A percentile compares a stretch with the other conserved stretches of the same genome.
Evolutionary conservation across 1,140 invertebrate genomes (phyloP).

Genomic region (Zaprionus africanus): DNA sequence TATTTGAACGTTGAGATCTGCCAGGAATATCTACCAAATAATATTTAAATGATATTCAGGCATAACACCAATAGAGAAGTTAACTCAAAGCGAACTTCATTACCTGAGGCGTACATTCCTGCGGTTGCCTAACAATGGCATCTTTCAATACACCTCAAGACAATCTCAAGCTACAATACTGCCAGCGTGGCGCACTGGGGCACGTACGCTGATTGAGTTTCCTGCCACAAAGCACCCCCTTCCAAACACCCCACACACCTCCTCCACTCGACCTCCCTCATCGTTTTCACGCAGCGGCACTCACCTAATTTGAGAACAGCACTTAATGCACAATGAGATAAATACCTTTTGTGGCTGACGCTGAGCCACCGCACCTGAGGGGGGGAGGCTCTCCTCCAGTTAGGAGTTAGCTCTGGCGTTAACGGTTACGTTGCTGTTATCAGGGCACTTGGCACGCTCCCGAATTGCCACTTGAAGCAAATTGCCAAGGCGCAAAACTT

Average conservation of each 20-base stretch:
- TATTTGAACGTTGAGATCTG: too few species aligned
- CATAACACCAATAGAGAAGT: background rate
- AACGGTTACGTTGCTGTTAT: conserved; percentile 62
- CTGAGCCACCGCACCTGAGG: conserved; percentile 18
- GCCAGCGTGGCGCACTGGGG: background rate
- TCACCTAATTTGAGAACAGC: conserved; percentile 69
- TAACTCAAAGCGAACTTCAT: background rate
- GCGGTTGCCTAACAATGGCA: background rate
- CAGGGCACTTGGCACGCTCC: conserved; percentile 77
- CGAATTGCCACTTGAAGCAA: conserved; percentile 77
- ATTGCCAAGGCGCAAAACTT: conserved; percentile 68
- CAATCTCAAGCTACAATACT: conserved; percentile 5
- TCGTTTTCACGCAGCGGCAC: conserved; percentile 57
- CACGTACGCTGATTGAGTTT: conserved; percentile 48
- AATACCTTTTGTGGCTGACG: conserved; percentile 71
- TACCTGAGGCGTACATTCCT: background rate
- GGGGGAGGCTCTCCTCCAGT: conserved; percentile 3
- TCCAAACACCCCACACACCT: background rate
- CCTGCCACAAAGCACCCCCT: background rate
- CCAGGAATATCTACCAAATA: too few species aligned
- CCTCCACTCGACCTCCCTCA: background rate
- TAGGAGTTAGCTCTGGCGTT: conserved; percentile 20
- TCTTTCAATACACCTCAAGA: conserved; percentile 22
- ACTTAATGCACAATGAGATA: conserved; percentile 76
- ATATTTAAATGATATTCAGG: background rate